Evolutionary conservation across 2,888 invertebrate genomes (phyloP).

Genomic region (Oligia fasciuncula): DNA sequence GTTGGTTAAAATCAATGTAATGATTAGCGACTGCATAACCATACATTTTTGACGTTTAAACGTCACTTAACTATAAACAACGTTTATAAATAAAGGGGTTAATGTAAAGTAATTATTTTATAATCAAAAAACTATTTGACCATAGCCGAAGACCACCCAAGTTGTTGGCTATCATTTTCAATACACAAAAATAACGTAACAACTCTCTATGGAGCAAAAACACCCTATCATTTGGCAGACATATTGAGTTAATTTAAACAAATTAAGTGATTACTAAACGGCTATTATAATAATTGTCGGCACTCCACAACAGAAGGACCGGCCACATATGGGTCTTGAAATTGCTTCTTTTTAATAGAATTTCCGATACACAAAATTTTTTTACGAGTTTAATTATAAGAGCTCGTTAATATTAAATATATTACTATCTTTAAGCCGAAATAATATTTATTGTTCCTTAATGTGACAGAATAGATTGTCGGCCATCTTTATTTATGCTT

Average conservation of each 20-base stretch:
- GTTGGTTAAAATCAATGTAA: no score
- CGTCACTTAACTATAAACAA: not conserved
- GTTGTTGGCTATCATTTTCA: not conserved
- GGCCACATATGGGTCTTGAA: slow-evolving; percentile 27
- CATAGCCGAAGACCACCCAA: slow-evolving; percentile 45
- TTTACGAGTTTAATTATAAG: slow-evolving; percentile 9
- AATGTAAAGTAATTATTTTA: not conserved
- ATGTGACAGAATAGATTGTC: not conserved
- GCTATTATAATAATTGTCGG: slow-evolving; percentile 39
- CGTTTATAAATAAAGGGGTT: not conserved
- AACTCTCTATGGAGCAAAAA: slow-evolving; percentile 28
- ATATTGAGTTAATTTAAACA: slow-evolving; percentile 43
- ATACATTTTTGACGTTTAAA: not conserved
- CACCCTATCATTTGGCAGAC: slow-evolving; percentile 23
- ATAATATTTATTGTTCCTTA: not conserved
- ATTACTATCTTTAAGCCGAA: not conserved
- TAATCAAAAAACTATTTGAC: not conserved
- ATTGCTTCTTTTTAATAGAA: slow-evolving; percentile 25
- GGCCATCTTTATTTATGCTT: slow-evolving; percentile 20
- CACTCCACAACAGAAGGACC: slow-evolving; percentile 11
- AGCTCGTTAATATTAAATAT: slow-evolving; percentile 14
- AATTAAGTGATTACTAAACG: slow-evolving; percentile 30
- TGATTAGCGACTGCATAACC: not conserved
- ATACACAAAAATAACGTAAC: slow-evolving; percentile 27
- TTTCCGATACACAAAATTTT: not conserved